These are phyloP conservation scores for Stenolophus ochropezus DNA, from an alignment of 2,888 invertebrate genomes.

Conservation along the genomic window DNA sequence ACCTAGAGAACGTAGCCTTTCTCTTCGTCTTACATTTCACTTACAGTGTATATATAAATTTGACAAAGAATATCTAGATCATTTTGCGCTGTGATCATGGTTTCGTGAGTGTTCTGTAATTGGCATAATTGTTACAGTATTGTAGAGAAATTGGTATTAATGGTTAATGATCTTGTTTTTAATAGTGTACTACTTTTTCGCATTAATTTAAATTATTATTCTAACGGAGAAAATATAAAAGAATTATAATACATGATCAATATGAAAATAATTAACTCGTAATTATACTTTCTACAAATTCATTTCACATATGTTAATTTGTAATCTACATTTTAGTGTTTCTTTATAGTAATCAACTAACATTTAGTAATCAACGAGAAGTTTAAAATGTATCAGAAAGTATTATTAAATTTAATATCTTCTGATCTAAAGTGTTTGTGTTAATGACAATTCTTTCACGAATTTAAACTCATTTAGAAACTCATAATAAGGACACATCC, in stretches of 20 bases:
- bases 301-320: too few species aligned
- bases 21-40: not conserved
- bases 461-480: slow-evolving; percentile 11
- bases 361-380: too few species aligned
- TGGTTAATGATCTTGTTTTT: not conserved
- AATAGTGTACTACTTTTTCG: not conserved
- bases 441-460: not conserved
- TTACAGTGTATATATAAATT: slow-evolving; percentile 22
- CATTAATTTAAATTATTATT: not conserved
- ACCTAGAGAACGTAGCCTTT: slow-evolving; percentile 23
- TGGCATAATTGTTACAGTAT: not conserved
- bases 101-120: not conserved
- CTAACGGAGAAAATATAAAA: too few species aligned
- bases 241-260: too few species aligned
- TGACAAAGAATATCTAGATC: slow-evolving; percentile 3
- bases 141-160: not conserved
- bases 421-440: slow-evolving; percentile 3
- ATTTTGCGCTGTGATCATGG: slow-evolving; percentile 1
- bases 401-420: not conserved
- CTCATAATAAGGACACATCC: slow-evolving; percentile 11
- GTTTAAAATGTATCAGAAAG: slow-evolving; percentile 1
- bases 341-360: too few species aligned
- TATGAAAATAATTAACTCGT: too few species aligned
- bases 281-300: too few species aligned
- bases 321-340: too few species aligned